A percentile compares a stretch with the other conserved stretches of the same genome.
Conservation (phyloP, 2,888 invertebrate genomes). For the Hydriomena furcata region DNA sequence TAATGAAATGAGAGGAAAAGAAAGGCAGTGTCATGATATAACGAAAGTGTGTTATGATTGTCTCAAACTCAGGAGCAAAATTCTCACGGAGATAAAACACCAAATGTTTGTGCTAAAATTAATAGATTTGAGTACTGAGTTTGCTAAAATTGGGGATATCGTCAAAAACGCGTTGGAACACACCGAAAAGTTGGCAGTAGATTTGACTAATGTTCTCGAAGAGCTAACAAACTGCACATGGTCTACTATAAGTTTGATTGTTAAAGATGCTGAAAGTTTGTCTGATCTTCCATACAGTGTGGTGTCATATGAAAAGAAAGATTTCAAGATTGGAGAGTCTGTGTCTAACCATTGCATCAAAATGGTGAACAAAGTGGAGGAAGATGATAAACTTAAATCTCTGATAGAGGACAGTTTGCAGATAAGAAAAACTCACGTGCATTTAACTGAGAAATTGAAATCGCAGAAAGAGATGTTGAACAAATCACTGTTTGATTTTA, state of each 20-base stretch:
- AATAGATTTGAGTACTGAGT: slow-evolving; percentile 70
- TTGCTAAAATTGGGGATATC: slow-evolving; percentile 68
- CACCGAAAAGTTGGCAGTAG: slow-evolving; percentile 58
- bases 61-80: slow-evolving; percentile 77
- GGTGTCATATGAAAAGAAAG: slow-evolving; percentile 72
- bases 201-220: slow-evolving; percentile 55
- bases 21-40: slow-evolving; percentile 77
- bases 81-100: slow-evolving; percentile 70
- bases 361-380: slow-evolving; percentile 46
- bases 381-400: slow-evolving; percentile 63
- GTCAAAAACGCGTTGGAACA: slow-evolving; percentile 65
- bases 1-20: slow-evolving; percentile 66
- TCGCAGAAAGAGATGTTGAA: slow-evolving; percentile 61
- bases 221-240: slow-evolving; percentile 69
- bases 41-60: slow-evolving; percentile 82
- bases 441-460: slow-evolving; percentile 61
- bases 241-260: slow-evolving; percentile 67
- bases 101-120: slow-evolving; percentile 72
- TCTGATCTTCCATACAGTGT: slow-evolving; percentile 73
- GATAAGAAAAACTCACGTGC: slow-evolving; percentile 59
- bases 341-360: slow-evolving; percentile 64
- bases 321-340: slow-evolving; percentile 74
- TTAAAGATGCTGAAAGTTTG: slow-evolving; percentile 61
- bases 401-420: slow-evolving; percentile 72
- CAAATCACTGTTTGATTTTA: slow-evolving; percentile 63